Evolutionary conservation across 1,140 invertebrate genomes (phyloP).

Genomic region (Pomacea maculata): DNA sequence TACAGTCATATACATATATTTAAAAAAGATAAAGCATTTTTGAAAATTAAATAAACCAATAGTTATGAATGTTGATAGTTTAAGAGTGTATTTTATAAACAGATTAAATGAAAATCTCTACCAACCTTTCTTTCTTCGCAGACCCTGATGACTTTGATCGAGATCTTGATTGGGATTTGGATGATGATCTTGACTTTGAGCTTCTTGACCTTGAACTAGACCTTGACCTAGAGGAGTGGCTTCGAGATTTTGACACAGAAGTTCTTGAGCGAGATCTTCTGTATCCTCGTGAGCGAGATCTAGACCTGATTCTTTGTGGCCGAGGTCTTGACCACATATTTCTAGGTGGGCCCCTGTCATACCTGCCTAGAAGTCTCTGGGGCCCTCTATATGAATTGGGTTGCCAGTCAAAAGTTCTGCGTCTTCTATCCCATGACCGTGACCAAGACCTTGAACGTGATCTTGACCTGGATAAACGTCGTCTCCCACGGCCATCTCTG

Average conservation of each 20-base stretch:
- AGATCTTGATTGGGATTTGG: constrained; percentile 31
- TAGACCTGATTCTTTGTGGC: constrained; percentile 60
- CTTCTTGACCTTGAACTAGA: constrained; percentile 44
- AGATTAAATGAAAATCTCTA: background rate
- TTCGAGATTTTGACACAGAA: constrained; percentile 51
- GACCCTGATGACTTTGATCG: constrained; percentile 14
- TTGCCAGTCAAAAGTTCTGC: constrained; percentile 16
- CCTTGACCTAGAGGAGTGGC: constrained; percentile 35
- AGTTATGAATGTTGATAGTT: too few species aligned
- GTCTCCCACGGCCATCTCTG: constrained; percentile 15
- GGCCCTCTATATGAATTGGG: constrained; percentile 14
- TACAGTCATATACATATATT: too few species aligned
- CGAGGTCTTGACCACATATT: constrained; percentile 29
- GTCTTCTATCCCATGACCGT: constrained; percentile 39
- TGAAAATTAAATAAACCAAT: too few species aligned
- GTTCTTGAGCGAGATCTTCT: constrained; percentile 54
- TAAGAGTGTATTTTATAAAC: too few species aligned
- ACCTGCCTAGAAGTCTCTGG: constrained; percentile 33
- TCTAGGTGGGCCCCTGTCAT: constrained; percentile 60
- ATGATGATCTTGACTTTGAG: constrained; percentile 41
- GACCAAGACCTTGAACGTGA: constrained; percentile 42
- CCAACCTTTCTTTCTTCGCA: constrained; percentile 13
- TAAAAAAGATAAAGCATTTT: too few species aligned
- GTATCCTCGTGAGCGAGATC: constrained; percentile 48
- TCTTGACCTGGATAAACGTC: constrained; percentile 30